Evolutionary conservation across 2,113 vertebrate genomes (phyloP).

Genomic region (Vulpes lagopus): DNA sequence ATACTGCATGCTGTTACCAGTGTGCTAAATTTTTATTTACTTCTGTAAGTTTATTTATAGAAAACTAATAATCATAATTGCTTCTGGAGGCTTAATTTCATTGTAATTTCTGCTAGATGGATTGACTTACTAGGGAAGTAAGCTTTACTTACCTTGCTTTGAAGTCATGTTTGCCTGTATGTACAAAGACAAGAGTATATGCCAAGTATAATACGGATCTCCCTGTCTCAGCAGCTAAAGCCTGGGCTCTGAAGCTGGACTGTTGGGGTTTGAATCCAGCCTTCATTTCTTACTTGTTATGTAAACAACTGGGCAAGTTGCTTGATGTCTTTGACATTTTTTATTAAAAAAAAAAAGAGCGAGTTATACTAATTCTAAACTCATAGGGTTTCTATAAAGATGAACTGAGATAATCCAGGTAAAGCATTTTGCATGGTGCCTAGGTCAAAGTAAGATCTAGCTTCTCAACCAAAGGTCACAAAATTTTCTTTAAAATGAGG

Average conservation of each 20-base stretch:
- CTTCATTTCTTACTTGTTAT: background rate
- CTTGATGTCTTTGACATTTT: background rate
- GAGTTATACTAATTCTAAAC: slow-evolving; percentile 21
- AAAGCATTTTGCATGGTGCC: background rate
- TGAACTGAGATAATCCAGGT: background rate
- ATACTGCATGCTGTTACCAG: background rate
- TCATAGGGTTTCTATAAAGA: background rate
- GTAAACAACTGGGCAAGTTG: background rate
- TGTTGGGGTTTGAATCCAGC: background rate
- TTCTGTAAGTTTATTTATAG: background rate
- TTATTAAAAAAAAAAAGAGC: background rate
- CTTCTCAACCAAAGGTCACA: slow-evolving; percentile 1
- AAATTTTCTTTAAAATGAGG: slow-evolving; percentile 7
- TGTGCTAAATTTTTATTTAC: background rate
- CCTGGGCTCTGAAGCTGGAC: background rate
- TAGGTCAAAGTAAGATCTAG: background rate
- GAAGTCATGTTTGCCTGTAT: background rate
- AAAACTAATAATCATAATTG: background rate
- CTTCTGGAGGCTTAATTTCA: slow-evolving; percentile 26
- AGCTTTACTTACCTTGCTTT: background rate
- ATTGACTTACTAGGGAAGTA: background rate
- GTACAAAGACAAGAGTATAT: background rate
- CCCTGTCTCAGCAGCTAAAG: background rate
- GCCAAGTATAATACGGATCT: background rate
- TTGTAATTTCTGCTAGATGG: background rate